Evolutionary conservation across 2,797 vertebrate species (phyloP).

Genomic region (Hippopotamyrus pictus): DNA sequence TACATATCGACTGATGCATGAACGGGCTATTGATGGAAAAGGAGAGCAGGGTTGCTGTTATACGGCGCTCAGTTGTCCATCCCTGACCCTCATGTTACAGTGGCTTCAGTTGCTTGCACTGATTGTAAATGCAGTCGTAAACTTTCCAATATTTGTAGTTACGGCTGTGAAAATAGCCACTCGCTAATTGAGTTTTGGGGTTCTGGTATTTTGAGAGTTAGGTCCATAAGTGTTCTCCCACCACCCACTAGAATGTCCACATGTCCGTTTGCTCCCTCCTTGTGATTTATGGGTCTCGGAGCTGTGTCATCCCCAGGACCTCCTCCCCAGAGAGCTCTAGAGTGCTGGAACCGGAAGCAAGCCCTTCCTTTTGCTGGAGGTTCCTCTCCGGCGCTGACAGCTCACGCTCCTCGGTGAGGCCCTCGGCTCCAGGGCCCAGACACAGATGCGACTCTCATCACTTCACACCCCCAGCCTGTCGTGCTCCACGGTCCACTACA

Average conservation of each 20-base stretch:
- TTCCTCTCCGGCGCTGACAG: not conserved
- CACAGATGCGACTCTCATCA: not conserved
- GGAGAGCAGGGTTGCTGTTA: not conserved
- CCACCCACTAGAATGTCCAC: not conserved
- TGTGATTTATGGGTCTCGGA: not conserved
- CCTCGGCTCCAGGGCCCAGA: not conserved
- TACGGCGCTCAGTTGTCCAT: not conserved
- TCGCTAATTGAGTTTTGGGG: not conserved
- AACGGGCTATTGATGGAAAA: not conserved
- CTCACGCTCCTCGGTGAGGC: too few relatives aligned
- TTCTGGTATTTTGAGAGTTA: not conserved
- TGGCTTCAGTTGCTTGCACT: not conserved
- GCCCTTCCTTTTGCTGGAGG: not conserved
- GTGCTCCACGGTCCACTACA: not conserved
- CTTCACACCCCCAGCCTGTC: not conserved
- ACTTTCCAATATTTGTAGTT: not conserved
- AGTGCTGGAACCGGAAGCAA: not conserved
- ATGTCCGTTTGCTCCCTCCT: not conserved
- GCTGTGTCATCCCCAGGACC: not conserved
- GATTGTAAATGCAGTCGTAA: not conserved
- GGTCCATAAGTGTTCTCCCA: not conserved
- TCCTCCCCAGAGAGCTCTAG: not conserved
- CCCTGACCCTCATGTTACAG: not conserved
- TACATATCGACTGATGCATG: not conserved
- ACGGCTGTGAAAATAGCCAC: not conserved